These are phyloP conservation scores for Drosophila quadrilineata DNA, from an alignment of 1,140 invertebrate species.

Conservation along the genomic window DNA sequence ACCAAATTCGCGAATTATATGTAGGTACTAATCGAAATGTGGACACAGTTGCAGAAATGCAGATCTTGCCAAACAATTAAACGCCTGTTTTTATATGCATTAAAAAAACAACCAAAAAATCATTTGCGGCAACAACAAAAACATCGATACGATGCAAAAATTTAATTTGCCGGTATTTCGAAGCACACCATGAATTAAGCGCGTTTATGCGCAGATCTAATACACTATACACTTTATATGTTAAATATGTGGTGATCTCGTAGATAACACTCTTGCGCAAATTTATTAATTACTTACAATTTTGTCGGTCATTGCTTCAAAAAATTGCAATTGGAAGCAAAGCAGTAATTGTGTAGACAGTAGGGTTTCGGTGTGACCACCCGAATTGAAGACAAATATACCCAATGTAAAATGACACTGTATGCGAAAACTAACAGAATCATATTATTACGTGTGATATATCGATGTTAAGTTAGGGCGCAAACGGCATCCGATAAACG, in stretches of 20 bases:
- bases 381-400: no score
- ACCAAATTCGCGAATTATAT: slow-evolving; percentile 2
- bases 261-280: not conserved
- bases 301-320: slow-evolving; percentile 59
- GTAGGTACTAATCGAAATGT: not conserved
- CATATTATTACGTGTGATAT: no score
- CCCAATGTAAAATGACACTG: no score
- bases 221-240: not conserved
- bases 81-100: not conserved
- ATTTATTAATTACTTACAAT: slow-evolving; percentile 64
- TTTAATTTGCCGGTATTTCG: slow-evolving; percentile 25
- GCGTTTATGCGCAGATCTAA: not conserved
- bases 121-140: slow-evolving; percentile 11
- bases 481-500: no score
- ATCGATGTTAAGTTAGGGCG: not conserved
- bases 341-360: slow-evolving; percentile 24
- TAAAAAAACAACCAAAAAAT: not conserved
- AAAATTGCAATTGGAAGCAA: slow-evolving; percentile 39
- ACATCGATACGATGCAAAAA: slow-evolving; percentile 22
- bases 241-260: not conserved
- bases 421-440: no score
- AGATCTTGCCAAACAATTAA: not conserved
- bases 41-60: not conserved
- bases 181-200: not conserved
- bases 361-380: slow-evolving; percentile 13